Base-by-base conservation (phyloP, 2,113 vertebrate genomes). In the Pygoscelis adeliae region DNA sequence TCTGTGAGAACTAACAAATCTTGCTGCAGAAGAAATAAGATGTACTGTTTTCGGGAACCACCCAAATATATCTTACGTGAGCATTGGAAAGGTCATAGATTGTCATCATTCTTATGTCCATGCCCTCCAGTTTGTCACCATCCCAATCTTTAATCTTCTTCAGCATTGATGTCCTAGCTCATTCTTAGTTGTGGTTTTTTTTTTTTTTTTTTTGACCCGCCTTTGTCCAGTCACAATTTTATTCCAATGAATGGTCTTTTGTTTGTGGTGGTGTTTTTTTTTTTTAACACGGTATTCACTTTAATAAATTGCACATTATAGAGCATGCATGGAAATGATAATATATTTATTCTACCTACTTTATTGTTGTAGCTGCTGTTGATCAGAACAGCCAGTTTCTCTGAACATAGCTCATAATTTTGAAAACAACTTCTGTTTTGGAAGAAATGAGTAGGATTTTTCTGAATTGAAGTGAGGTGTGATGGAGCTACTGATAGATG, bases 391-490 rank as follows among this genome's bases (percentile, higher is more conserved):
- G 15, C 3, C 44, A 56, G 32, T 70, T 92, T 90, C 46, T 78
- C 50, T 86, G 46, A 65, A 44, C 5, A 20, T 42, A 50, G 71
- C 36, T 72, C 22, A 26, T 81, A 29, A 42, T 94, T 89, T 76
- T 73, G 56, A 50, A 65, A 94, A 49, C 15, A n/a, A 3, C 29
- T 86, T 87, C 47, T 95, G 23, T 63, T 95, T 84, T 91, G 58
- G 80, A 95, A 89, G 72, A 89, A 46, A 83, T 17, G 36, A 83
- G 47, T 76, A 76, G 53, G 81, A 55, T 72, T 94, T 91, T 86
- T 92, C 47, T 94, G 63, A 78, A 52, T 93, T 89, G 84, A 86
- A 70, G 78, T 78, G 76, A 92, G 52, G 66, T 87, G 78, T 72
- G 56, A 52, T 85, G 49, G 29, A 95, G 30, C 66, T 79, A 25